Evolutionary conservation across 1,140 invertebrate species (phyloP).

Genomic region (Trachymyrmex cornetzi): DNA sequence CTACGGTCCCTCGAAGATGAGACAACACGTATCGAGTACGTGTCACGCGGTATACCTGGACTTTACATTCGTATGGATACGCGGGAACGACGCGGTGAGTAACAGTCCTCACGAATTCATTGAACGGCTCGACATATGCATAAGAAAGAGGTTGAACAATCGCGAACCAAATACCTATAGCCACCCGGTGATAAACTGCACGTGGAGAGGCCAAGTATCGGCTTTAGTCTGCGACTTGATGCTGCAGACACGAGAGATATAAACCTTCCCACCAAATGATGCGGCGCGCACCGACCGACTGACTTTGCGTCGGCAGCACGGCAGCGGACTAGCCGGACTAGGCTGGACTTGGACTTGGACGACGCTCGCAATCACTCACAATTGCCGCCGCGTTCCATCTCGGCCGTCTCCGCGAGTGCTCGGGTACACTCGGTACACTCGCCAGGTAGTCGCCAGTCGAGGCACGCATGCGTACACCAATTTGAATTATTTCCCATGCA

Average conservation of each 20-base stretch:
- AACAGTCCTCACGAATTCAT: background rate
- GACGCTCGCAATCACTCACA: background rate
- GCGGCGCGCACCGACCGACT: conserved; percentile 26
- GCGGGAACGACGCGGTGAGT: background rate
- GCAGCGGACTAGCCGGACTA: too few relatives aligned
- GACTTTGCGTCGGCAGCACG: background rate
- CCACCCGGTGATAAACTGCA: background rate
- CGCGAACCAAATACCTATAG: background rate
- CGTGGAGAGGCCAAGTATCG: background rate
- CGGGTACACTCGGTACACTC: background rate
- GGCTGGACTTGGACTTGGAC: too few relatives aligned
- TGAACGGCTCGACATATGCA: background rate
- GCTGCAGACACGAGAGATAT: background rate
- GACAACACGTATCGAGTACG: background rate
- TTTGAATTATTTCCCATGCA: too few relatives aligned
- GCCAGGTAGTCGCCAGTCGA: background rate
- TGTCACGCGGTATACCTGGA: too few relatives aligned
- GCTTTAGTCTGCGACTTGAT: background rate
- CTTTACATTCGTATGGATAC: background rate
- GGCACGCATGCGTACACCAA: background rate
- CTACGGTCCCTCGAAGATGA: background rate
- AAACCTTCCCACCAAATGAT: background rate
- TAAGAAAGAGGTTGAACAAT: background rate
- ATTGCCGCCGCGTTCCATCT: background rate
- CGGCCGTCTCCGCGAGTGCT: conserved; percentile 4